Evolutionary conservation across 2,113 vertebrate genomes (phyloP).

Genomic region (Centropus bengalensis): DNA sequence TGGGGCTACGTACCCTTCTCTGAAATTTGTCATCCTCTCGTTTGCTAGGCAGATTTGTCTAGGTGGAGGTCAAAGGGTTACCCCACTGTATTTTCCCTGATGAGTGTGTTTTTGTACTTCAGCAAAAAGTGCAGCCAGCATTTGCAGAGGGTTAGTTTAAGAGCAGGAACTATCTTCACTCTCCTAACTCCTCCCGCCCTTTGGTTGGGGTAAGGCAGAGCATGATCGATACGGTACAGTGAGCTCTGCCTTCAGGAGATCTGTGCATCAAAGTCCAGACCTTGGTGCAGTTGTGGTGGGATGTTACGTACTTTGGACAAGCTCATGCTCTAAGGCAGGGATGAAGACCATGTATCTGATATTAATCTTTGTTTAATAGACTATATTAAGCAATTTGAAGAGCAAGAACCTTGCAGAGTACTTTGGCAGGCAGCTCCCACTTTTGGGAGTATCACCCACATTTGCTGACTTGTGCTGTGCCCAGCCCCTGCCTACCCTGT

Average conservation of each 20-base stretch:
- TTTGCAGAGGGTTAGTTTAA: not conserved
- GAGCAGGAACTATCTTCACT: fast-evolving
- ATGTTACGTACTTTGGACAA: not conserved
- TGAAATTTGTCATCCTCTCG: not conserved
- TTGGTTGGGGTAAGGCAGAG: not conserved
- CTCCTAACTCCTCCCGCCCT: not conserved
- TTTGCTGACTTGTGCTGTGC: not conserved
- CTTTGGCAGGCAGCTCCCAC: not conserved
- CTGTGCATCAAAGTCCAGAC: fast-evolving
- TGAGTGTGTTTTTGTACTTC: not conserved
- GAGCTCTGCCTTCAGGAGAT: not conserved
- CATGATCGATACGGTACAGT: fast-evolving
- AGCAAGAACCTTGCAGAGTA: not conserved
- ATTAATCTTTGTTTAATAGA: slow-evolving; percentile 1
- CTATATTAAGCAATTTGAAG: not conserved
- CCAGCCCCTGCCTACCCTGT: not conserved
- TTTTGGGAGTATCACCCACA: not conserved
- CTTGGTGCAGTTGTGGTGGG: not conserved
- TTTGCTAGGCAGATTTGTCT: not conserved
- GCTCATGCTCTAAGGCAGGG: not conserved
- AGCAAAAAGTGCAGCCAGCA: not conserved
- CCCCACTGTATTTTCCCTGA: not conserved
- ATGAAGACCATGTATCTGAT: not conserved
- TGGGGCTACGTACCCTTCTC: not conserved
- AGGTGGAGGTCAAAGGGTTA: not conserved